phyloP scores from a whole-genome alignment of 2,113 vertebrate species.

The Puma concolor region DNA sequence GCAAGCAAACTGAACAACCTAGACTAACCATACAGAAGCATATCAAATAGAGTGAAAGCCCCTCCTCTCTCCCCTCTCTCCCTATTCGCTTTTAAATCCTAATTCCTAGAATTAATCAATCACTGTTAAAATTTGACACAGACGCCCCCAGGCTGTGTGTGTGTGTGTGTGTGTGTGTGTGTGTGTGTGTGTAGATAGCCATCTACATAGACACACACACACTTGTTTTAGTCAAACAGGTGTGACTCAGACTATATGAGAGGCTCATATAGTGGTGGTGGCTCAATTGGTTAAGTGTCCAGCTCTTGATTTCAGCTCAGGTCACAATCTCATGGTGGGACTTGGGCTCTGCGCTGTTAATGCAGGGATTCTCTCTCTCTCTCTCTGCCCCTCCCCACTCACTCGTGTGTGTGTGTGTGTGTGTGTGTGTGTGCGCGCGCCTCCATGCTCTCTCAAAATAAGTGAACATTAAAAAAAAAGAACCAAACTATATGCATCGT shows the following conservation, averaged over 20 bases:
- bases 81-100: not conserved
- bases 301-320: too few species aligned
- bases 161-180: not conserved
- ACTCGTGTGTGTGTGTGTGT: too few species aligned
- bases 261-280: too few species aligned
- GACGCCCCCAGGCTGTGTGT: not conserved
- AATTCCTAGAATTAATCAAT: not conserved
- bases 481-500: not conserved
- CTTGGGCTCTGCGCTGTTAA: too few species aligned
- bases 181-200: not conserved
- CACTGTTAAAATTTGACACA: not conserved
- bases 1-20: not conserved
- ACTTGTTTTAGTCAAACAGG: not conserved
- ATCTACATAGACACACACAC: not conserved
- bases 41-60: not conserved
- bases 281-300: too few species aligned
- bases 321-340: too few species aligned
- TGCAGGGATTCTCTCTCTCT: too few species aligned
- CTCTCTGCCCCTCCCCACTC: too few species aligned
- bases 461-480: not conserved
- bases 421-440: too few species aligned
- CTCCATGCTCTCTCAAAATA: too few species aligned
- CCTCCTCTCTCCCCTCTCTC: not conserved
- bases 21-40: not conserved
- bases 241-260: not conserved